These are phyloP conservation scores for Tiliacea aurago DNA, from an alignment of 2,888 invertebrate genomes.

Conservation along the genomic window DNA sequence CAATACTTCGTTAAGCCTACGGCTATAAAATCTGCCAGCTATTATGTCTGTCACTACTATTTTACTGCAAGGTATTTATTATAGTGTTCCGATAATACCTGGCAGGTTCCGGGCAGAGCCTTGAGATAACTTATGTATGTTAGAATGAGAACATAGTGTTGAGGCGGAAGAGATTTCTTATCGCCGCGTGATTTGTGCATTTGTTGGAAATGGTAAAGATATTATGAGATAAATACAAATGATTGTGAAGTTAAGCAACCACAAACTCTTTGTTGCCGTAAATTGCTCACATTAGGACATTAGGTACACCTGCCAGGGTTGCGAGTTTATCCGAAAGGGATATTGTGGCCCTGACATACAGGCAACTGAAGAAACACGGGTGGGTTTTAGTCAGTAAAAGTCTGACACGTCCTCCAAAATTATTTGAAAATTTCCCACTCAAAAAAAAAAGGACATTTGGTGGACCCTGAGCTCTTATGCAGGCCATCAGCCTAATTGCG, in stretches of 20 bases:
- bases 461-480: neutral
- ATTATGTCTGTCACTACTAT: neutral
- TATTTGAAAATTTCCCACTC: no score
- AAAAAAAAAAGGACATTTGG: no score
- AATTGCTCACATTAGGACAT: neutral
- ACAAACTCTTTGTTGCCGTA: neutral
- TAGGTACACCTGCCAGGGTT: no score
- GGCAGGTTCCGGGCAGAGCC: conserved; percentile 40
- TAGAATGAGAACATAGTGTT: neutral
- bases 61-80: no score
- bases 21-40: conserved; percentile 6
- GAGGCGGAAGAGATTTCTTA: conserved; percentile 31
- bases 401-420: no score
- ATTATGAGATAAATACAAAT: neutral
- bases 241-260: neutral
- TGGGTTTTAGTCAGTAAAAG: no score
- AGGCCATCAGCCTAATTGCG: neutral
- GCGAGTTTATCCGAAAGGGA: no score
- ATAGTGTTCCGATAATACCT: conserved; percentile 15
- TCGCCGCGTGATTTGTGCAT: neutral
- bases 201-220: neutral
- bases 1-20: conserved; percentile 16
- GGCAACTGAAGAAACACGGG: no score
- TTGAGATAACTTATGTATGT: conserved; percentile 40
- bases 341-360: no score